Evolutionary conservation across 2,797 vertebrate species (phyloP), one percentile per base, ranked within the genome.

Genomic region (Cottoperca gobio): DNA sequence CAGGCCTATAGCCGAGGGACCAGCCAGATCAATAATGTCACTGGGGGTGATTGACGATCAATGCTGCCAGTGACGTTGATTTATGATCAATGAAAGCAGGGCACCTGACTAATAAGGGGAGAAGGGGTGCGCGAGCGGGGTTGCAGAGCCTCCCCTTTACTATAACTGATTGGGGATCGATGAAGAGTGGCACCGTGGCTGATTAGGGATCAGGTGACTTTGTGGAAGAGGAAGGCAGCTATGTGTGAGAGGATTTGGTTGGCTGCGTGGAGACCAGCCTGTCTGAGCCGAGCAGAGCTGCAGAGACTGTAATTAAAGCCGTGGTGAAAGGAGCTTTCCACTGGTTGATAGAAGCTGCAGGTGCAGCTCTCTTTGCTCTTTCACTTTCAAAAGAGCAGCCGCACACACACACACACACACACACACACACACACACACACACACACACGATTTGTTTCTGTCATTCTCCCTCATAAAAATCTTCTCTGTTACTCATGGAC

Each of bases 111-210:
- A 92, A 92, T 88, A 89, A 88, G 86, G 61, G 73, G 76, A 81
- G 76, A 69, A 76, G 54, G 67, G 62, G 37, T 8, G 23, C 14
- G 60, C 6, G 53, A 26, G 28, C 70, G 70, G 79, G 58, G 26
- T 76, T 86, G 82, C 73, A 85, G 73, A 75, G 79, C 59, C 58
- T 61, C 70, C 84, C 80, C 88, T 88, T 91, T 91, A 90, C 91
- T 90, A 92, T 92, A 92, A 88, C 88, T 89, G 91, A 92, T 91
- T 88, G 85, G 82, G 78, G 83, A 92, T 94, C 90, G 63, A 93
- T 92, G 86, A 77, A 70, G 87, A 88, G 85, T 88, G 87, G 84
- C 91, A 90, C 79, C 11, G 45, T n/a, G 76, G 85, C 87, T 92
- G 91, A 92, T 91, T 86, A 81, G 86, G 82, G 87, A 91, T 89